phyloP scores from a whole-genome alignment of 1,140 invertebrate genomes.

The Cherax quadricarinatus region DNA sequence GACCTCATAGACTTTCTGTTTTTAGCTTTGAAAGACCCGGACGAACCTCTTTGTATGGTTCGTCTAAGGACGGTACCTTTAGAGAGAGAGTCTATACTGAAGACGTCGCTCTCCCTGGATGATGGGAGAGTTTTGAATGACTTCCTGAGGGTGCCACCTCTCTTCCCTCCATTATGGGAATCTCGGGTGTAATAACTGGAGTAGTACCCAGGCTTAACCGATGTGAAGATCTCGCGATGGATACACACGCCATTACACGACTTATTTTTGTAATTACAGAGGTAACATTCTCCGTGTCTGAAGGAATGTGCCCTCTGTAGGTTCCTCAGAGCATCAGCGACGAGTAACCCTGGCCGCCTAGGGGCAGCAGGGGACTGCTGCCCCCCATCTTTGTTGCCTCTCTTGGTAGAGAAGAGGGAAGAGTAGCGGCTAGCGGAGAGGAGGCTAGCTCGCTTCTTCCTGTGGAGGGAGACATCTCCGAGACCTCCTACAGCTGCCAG shows the following conservation, averaged over 20 bases:
- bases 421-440: slow-evolving; percentile 15
- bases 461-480: slow-evolving; percentile 26
- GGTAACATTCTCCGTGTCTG: slow-evolving; percentile 58
- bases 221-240: slow-evolving; percentile 68
- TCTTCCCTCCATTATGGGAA: slow-evolving; percentile 8
- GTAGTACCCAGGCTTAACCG: slow-evolving; percentile 64
- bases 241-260: slow-evolving; percentile 65
- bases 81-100: slow-evolving; percentile 34
- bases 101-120: slow-evolving; percentile 24
- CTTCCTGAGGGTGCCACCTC: slow-evolving; percentile 18
- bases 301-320: slow-evolving; percentile 53
- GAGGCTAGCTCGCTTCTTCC: slow-evolving; percentile 23
- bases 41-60: slow-evolving; percentile 4
- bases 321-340: slow-evolving; percentile 66
- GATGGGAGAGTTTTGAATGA: slow-evolving; percentile 37
- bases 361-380: not conserved
- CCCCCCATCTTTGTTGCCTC: not conserved
- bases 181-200: slow-evolving; percentile 56
- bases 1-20: slow-evolving; percentile 63
- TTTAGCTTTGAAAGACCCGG: slow-evolving; percentile 61
- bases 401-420: slow-evolving; percentile 37
- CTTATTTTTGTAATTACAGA: slow-evolving; percentile 70
- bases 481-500: slow-evolving; percentile 53
- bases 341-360: slow-evolving; percentile 41
- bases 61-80: slow-evolving; percentile 19